These are phyloP conservation scores for Peromyscus eremicus DNA, from an alignment of 2,797 vertebrate species.

Conservation along the genomic window DNA sequence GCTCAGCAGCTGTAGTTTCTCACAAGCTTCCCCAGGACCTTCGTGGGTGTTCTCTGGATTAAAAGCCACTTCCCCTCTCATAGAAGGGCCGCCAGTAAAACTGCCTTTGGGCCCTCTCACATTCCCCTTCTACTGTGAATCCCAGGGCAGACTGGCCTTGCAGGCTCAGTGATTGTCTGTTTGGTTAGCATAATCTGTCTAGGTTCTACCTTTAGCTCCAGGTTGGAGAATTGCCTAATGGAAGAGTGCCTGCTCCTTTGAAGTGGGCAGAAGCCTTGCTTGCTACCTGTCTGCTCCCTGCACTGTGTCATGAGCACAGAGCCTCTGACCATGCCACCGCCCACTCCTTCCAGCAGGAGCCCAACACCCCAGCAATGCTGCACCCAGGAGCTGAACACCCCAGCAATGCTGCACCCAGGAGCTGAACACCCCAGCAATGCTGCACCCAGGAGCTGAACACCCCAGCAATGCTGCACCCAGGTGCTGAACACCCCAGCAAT, in stretches of 20 bases:
- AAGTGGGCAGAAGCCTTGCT: background rate
- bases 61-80: background rate
- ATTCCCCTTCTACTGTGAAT: background rate
- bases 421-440: background rate
- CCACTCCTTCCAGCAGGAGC: background rate
- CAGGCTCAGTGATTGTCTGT: background rate
- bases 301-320: background rate
- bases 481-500: background rate
- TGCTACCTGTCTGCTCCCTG: background rate
- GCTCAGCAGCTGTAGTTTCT: background rate
- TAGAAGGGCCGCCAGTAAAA: background rate
- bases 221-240: background rate
- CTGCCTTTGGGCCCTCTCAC: background rate
- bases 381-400: background rate
- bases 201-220: background rate
- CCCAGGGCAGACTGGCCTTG: background rate
- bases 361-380: background rate
- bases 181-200: background rate
- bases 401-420: background rate
- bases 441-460: background rate
- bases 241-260: background rate
- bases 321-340: background rate
- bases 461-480: background rate
- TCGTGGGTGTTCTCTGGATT: rapidly evolving
- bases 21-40: background rate